phyloP scores from a whole-genome alignment of 2,113 vertebrate species.

The Corvus cornix region DNA sequence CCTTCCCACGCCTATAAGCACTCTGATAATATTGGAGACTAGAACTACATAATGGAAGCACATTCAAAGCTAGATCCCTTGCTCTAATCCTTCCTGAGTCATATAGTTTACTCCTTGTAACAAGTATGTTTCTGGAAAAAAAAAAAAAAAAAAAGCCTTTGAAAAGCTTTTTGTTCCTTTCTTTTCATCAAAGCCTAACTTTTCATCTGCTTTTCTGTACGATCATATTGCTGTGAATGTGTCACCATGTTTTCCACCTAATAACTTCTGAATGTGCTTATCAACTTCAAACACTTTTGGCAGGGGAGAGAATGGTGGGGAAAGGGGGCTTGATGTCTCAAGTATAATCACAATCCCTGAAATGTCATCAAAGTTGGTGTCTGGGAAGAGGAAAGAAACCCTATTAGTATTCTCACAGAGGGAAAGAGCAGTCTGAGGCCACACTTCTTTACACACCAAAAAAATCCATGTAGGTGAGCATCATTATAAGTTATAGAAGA shows the following conservation, averaged over 20 bases:
- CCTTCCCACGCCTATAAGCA: accelerated
- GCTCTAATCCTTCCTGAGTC: neutral
- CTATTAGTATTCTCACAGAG: neutral
- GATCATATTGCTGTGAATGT: neutral
- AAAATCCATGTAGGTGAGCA: neutral
- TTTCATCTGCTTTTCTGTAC: neutral
- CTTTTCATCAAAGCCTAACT: neutral
- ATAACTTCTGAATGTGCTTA: neutral
- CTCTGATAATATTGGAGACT: neutral
- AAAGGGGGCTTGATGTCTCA: neutral
- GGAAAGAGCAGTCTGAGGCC: neutral
- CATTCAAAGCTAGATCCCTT: neutral
- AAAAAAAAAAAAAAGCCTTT: neutral
- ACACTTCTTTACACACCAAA: neutral
- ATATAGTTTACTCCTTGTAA: neutral
- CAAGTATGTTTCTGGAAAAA: neutral
- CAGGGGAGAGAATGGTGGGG: neutral
- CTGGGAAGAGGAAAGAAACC: neutral
- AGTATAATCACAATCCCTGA: neutral
- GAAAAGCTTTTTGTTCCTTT: neutral
- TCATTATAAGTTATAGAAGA: neutral
- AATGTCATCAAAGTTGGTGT: neutral
- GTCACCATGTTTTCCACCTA: neutral
- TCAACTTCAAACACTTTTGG: neutral
- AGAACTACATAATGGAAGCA: neutral